A percentile compares a stretch with the other conserved stretches of the same genome.
phyloP scores from a whole-genome alignment of 2,113 vertebrate species.

The Rhabdomys dilectus region DNA sequence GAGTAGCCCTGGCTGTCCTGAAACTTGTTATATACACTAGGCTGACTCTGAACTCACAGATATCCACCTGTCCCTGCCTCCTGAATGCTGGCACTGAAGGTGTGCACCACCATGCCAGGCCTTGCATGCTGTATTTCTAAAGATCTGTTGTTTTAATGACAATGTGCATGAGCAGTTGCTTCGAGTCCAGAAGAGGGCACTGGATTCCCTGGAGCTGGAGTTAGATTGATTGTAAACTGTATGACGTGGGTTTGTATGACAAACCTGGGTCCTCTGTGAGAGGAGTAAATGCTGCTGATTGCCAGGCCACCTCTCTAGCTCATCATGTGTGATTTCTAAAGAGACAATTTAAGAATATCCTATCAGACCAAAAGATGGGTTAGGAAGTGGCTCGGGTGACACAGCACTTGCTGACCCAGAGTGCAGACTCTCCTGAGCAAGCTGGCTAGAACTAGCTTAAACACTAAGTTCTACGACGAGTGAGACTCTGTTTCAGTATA shows the following conservation, averaged over 20 bases:
- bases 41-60: background rate
- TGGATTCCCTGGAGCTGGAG: background rate
- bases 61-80: background rate
- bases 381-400: too few species aligned
- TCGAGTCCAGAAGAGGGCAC: background rate
- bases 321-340: conserved; percentile 16
- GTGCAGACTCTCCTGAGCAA: background rate
- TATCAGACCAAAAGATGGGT: background rate
- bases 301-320: background rate
- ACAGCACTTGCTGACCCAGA: background rate
- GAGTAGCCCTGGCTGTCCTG: background rate
- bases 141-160: background rate
- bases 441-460: background rate
- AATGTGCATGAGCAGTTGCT: background rate
- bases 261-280: background rate
- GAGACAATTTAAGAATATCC: conserved; percentile 43
- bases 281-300: background rate
- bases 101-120: background rate
- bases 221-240: background rate
- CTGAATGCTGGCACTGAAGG: background rate
- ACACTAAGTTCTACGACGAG: background rate
- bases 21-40: background rate
- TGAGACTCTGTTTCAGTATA: background rate
- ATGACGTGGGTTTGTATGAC: background rate
- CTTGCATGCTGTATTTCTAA: background rate